Conservation (phyloP, 92 coral and sea anemone species). For the Palythoa caribaeorum region DNA sequence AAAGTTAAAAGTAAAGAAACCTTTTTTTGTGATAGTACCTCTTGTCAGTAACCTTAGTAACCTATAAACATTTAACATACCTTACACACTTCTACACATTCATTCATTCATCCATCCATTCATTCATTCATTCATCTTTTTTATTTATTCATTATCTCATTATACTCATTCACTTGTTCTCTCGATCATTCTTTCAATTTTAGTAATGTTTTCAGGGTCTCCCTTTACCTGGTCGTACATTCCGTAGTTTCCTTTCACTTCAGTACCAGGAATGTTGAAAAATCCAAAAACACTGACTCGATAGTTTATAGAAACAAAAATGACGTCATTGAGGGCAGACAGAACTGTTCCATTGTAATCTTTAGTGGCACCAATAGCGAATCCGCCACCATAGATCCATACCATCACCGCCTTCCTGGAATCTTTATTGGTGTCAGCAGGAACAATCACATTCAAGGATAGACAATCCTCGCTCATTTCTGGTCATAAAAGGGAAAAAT, state of each 20-base stretch:
- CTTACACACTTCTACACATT: too few relatives aligned
- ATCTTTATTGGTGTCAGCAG: slow-evolving; percentile 18
- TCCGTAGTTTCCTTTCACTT: slow-evolving; percentile 61
- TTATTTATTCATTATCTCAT: too few relatives aligned
- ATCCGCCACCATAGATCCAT: slow-evolving; percentile 75
- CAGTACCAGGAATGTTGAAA: slow-evolving; percentile 67
- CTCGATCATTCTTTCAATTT: not conserved
- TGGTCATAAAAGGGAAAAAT: not conserved
- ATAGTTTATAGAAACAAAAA: slow-evolving; percentile 75
- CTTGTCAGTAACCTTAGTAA: not conserved
- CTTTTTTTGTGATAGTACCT: too few relatives aligned
- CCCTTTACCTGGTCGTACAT: slow-evolving; percentile 75
- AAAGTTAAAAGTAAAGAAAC: too few relatives aligned
- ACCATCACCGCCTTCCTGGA: slow-evolving; percentile 76
- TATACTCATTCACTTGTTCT: too few relatives aligned
- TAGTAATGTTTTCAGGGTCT: not conserved
- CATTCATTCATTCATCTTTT: too few relatives aligned
- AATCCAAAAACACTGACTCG: slow-evolving; percentile 72
- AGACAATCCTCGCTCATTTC: slow-evolving; percentile 72
- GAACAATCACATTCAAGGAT: slow-evolving; percentile 64
- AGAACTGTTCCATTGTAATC: slow-evolving; percentile 57
- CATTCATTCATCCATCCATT: too few relatives aligned
- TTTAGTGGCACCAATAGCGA: slow-evolving; percentile 50
- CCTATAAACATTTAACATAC: not conserved
- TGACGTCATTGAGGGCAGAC: slow-evolving; percentile 62